Conservation (phyloP, 2,888 invertebrate genomes). For the Frankliniella fusca region DNA sequence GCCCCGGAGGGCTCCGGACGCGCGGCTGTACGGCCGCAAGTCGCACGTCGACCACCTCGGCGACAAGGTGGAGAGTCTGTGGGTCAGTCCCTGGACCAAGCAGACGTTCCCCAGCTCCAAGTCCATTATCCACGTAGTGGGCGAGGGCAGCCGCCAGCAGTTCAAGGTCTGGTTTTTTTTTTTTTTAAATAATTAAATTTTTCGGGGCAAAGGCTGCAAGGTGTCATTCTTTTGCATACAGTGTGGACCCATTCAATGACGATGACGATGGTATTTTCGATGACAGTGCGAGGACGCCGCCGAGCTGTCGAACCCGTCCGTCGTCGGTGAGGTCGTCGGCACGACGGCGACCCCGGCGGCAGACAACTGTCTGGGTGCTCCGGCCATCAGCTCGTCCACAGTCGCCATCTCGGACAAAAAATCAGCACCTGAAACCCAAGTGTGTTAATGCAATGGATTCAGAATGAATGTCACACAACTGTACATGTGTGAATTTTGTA, state of each 20-base stretch:
- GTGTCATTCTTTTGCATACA: too few species aligned
- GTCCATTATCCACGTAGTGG: constrained; percentile 7
- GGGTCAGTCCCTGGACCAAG: constrained; percentile 18
- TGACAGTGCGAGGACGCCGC: too few species aligned
- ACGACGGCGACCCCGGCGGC: neutral
- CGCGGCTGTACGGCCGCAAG: neutral
- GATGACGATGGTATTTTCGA: too few species aligned
- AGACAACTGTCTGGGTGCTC: neutral
- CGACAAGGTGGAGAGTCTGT: constrained; percentile 6
- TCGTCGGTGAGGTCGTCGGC: neutral
- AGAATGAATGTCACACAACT: too few species aligned
- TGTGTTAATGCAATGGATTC: too few species aligned
- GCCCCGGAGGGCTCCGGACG: neutral
- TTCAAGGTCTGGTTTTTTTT: neutral
- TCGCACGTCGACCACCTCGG: neutral
- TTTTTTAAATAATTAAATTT: too few species aligned
- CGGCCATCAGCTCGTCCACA: neutral
- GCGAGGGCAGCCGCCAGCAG: constrained; percentile 1
- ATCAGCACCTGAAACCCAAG: too few species aligned
- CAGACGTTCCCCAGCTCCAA: constrained; percentile 20
- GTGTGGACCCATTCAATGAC: too few species aligned
- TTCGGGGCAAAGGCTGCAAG: too few species aligned
- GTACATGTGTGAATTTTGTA: too few species aligned
- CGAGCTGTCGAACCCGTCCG: neutral
- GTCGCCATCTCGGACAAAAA: neutral